Evolutionary conservation across 2,888 invertebrate genomes (phyloP), one percentile per base, ranked within the genome.

Genomic region (Drosophila glabriapex): DNA sequence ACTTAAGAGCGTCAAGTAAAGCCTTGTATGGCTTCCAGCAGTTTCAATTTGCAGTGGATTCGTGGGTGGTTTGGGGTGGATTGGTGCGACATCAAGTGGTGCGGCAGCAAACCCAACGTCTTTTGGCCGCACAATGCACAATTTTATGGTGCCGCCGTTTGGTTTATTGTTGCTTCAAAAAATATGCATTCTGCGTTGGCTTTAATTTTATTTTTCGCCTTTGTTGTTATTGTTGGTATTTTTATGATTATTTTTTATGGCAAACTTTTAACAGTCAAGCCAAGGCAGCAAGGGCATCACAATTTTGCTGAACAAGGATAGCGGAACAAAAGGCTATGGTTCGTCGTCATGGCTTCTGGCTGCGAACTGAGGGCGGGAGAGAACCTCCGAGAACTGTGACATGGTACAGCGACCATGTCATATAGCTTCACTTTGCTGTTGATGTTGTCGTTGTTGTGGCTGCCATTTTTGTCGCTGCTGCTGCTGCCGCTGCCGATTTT

Each of bases 381-480:
- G 25, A 37, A 16, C 16, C 54, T 25, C 28, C 12, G 22, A 58
- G 31, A 43, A 41, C 66, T 72, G 58, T 82, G 83, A 80, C 80
- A 80, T 69, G 82, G 53, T 73, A 73, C 69, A 73, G 78, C 67
- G 54, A 72, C 73, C 83, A 75, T 82, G 80, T 83, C 78, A 83
- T 80, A 75, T 53, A 52, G 71, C 64, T 52, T 29, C 37, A 43
- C 61, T 50, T 31, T 35, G n/a, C 4, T 67, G 35, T 39, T 53
- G 50, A 46, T 50, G 56, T 64, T 60, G 46, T 3, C 41, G 29
- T 39, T 64, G 65, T 33, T 68, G 33, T 25, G 28, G 37, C 25
- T 29, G 41, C 14, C 37, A 19, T 12, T 37, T 59, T 68, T 52
- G 41, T 31, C 46, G 22, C 9, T 54, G 39, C 53, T 65, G 73